A percentile compares a stretch with the other conserved stretches of the same genome.
Conservation (phyloP, 2,797 vertebrate genomes). For the Eutrigla gurnardus region DNA sequence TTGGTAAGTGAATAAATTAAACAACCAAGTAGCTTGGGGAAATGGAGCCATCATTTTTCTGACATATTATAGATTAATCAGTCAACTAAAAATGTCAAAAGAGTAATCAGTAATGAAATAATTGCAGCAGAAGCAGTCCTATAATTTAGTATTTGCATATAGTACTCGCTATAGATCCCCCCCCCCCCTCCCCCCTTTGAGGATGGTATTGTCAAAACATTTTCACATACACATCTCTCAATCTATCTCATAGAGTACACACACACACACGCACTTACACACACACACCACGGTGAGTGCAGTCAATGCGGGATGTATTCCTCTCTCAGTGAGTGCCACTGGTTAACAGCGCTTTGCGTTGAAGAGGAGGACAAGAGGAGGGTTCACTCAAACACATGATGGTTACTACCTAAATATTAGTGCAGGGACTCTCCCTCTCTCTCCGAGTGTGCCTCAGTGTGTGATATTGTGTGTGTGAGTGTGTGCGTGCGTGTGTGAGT, state of each 20-base stretch:
- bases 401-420: conserved; percentile 83
- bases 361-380: conserved; percentile 84
- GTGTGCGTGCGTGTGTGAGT: conserved; percentile 38
- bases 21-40: background rate
- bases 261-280: conserved; percentile 15
- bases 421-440: conserved; percentile 67
- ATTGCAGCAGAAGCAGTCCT: background rate
- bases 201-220: conserved; percentile 52
- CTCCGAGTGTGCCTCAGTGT: conserved; percentile 45
- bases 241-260: conserved; percentile 32
- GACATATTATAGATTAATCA: conserved; percentile 1
- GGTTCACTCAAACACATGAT: conserved; percentile 80
- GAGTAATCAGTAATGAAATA: background rate
- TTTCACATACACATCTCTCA: conserved; percentile 43
- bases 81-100: background rate
- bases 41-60: background rate
- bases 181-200: conserved; percentile 28
- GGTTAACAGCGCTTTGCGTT: conserved; percentile 79
- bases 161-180: conserved; percentile 16
- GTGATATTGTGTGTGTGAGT: conserved; percentile 51
- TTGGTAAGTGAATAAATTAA: too few species aligned
- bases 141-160: conserved; percentile 15
- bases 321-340: conserved; percentile 75
- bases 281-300: conserved; percentile 54
- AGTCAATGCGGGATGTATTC: conserved; percentile 71